Conservation (phyloP, 1,140 invertebrate species). For the fruit fly (Drosophila melanogaster) region DNA sequence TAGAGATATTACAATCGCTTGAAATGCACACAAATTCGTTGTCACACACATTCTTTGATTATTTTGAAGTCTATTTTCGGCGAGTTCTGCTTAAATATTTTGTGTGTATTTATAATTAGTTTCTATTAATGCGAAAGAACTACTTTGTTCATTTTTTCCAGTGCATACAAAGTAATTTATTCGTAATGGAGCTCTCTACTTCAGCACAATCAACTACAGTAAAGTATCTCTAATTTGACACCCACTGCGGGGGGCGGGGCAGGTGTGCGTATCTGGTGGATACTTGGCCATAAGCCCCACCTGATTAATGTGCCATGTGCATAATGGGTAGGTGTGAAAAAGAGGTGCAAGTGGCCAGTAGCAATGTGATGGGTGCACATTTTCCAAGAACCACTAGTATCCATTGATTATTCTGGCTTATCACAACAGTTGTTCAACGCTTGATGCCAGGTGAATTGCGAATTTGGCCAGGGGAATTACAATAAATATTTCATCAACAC, state of each 20-base stretch:
- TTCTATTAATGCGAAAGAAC: neutral
- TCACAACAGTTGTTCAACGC: slow-evolving; percentile 20
- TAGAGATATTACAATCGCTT: neutral
- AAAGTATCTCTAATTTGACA: slow-evolving; percentile 44
- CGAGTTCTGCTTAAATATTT: neutral
- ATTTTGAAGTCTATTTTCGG: neutral
- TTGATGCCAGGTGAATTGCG: neutral
- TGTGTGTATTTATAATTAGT: neutral
- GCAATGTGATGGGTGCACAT: neutral
- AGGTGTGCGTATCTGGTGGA: slow-evolving; percentile 30
- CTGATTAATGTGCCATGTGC: slow-evolving; percentile 52
- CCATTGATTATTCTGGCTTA: slow-evolving; percentile 42
- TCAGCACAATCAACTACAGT: slow-evolving; percentile 10
- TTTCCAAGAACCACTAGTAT: slow-evolving; percentile 34
- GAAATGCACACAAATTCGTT: neutral
- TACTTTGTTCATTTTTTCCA: neutral
- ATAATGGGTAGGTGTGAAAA: slow-evolving; percentile 54
- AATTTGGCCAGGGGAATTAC: slow-evolving; percentile 18
- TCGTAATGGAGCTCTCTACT: slow-evolving; percentile 8
- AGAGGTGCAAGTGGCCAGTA: slow-evolving; percentile 5
- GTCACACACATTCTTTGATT: neutral
- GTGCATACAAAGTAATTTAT: slow-evolving; percentile 25
- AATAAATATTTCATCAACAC: slow-evolving; percentile 34
- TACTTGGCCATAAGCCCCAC: slow-evolving; percentile 34
- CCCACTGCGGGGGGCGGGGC: slow-evolving; percentile 1